These are phyloP conservation scores for Apodemus sylvaticus DNA, from an alignment of 2,113 vertebrate genomes.

Conservation along the genomic window DNA sequence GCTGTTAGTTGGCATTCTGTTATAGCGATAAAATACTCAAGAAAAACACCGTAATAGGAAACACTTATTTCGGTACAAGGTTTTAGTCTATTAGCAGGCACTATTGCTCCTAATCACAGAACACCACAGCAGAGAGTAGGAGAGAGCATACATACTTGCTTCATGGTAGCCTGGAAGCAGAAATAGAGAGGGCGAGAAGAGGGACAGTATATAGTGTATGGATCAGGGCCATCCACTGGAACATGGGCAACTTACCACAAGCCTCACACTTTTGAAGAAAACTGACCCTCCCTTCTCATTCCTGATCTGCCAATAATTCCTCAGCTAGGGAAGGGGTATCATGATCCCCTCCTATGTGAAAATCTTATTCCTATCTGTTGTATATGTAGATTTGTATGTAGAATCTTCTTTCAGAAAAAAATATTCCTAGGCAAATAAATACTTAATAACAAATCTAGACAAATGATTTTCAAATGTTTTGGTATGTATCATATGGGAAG, in stretches of 20 bases:
- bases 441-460: neutral
- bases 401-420: neutral
- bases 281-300: too few species aligned
- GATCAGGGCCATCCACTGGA: neutral
- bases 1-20: neutral
- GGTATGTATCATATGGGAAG: neutral
- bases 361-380: neutral
- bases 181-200: neutral
- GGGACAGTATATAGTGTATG: neutral
- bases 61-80: neutral
- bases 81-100: neutral
- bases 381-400: neutral
- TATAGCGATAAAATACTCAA: neutral
- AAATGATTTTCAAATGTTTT: constrained; percentile 4
- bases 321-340: neutral
- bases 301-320: neutral
- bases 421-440: neutral
- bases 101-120: neutral
- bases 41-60: neutral
- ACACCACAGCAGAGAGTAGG: neutral
- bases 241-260: too few species aligned
- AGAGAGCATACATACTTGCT: neutral
- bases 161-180: neutral
- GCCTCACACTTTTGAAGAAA: neutral
- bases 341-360: neutral